These are phyloP conservation scores for Naja naja DNA, from an alignment of 2,113 vertebrate genomes.

Conservation along the genomic window DNA sequence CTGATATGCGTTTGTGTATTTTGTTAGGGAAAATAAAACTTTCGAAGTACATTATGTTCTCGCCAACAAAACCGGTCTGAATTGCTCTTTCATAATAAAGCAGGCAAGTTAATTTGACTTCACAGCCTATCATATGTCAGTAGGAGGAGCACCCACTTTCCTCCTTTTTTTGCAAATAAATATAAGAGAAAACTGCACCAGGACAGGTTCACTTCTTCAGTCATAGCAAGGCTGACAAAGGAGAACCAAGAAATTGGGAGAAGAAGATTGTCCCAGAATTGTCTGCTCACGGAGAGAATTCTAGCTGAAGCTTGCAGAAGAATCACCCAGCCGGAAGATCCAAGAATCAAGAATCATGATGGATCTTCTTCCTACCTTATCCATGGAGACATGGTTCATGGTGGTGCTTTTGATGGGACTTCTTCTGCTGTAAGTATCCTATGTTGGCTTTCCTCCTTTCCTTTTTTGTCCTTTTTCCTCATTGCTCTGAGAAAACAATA, in stretches of 20 bases:
- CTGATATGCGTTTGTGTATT: neutral
- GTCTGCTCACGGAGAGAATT: neutral
- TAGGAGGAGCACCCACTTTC: conserved; percentile 1
- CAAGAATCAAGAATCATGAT: conserved; percentile 30
- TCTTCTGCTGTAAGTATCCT: conserved; percentile 30
- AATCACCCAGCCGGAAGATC: neutral
- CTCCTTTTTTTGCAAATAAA: neutral
- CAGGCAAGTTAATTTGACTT: neutral
- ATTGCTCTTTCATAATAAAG: neutral
- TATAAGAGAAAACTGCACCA: neutral
- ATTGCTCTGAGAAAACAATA: neutral
- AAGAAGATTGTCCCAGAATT: neutral
- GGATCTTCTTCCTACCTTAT: conserved; percentile 48
- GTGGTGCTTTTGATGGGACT: neutral
- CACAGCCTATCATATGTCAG: neutral
- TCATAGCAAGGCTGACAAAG: neutral
- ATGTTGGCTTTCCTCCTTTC: neutral
- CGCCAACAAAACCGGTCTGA: neutral
- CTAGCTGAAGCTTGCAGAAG: neutral
- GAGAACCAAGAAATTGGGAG: rapidly evolving
- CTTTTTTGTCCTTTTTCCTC: neutral
- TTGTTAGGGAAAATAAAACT: neutral
- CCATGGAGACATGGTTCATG: conserved; percentile 53
- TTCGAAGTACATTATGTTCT: neutral
- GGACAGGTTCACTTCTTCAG: neutral